Base-by-base conservation (phyloP, 2,888 invertebrate species). In the Pseudolycoriella hygida region DNA sequence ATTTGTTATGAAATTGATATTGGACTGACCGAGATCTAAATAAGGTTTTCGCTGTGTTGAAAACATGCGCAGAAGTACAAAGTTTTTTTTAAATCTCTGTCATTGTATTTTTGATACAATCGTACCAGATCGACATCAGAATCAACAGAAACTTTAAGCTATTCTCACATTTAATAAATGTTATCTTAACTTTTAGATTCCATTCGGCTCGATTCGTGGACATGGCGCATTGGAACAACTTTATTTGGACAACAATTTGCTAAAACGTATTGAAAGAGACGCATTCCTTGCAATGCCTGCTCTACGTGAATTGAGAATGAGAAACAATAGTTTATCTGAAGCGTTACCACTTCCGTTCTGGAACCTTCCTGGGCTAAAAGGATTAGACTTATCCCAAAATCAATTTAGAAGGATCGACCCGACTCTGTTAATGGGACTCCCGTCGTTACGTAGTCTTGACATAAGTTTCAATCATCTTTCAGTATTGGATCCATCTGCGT, bases 281-380 rank as follows among this genome's bases (percentile, higher is more conserved):
- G 81, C 87, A 1, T 79, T 90, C 57, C 74, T 78, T 57, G 81
- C 81, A 14, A 81, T 90, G 79, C 85, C 85, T 0, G 81, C 86
- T 0, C 63, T 92, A 32, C 69, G 87, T 52, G 87, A 88, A 57
- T 67, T 92, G 31, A 74, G 86, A 53, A 67, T 92, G 48, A 74
- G 77, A 51, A 88, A 89, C 56, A 92, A 92, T 59, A 86, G 86
- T 2, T 62, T 92, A 20, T 73, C 76, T 1, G 80, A 83, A 57
- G 68, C 77, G 43, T 66, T 79, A 40, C 77, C 80, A 50, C 73
- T 77, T 42, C 86, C 87, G 0, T 78, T 82, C 56, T 88, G 87
- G 86, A 82, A 87, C 66, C 66, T 88, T 40, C 87, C 87, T 0
- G 78, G 80, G 6, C 65, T 88, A 3, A 88, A 87, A 68, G 88